A percentile compares a stretch with the other conserved stretches of the same genome.
Conservation (phyloP, 2,888 invertebrate genomes). For the Melolontha melolontha region DNA sequence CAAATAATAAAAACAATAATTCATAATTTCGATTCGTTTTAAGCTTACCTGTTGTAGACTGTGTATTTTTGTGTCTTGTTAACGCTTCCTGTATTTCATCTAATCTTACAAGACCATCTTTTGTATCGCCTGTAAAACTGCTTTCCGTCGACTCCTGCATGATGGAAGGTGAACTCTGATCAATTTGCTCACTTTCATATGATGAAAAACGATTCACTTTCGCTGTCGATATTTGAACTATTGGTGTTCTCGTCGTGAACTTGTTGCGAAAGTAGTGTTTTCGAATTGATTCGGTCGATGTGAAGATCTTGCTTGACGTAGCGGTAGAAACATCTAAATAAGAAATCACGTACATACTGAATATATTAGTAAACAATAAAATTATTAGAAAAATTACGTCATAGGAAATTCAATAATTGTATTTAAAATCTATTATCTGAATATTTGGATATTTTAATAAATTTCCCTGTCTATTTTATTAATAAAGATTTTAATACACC, state of each 20-base stretch:
- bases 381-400: too few relatives aligned
- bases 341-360: not conserved
- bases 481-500: too few relatives aligned
- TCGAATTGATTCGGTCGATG: conserved; percentile 50
- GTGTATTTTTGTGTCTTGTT: conserved; percentile 13
- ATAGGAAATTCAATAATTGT: too few relatives aligned
- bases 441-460: too few relatives aligned
- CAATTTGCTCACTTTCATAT: conserved; percentile 40
- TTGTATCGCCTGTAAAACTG: not conserved
- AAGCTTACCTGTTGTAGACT: conserved; percentile 30
- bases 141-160: conserved; percentile 56
- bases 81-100: conserved; percentile 30
- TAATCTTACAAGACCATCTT: conserved; percentile 17
- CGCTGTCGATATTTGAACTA: conserved; percentile 45
- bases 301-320: conserved; percentile 43
- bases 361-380: too few relatives aligned
- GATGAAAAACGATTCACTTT: conserved; percentile 37
- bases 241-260: conserved; percentile 41
- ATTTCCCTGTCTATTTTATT: too few relatives aligned
- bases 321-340: conserved; percentile 38
- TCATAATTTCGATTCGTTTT: not conserved
- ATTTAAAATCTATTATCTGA: too few relatives aligned
- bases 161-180: conserved; percentile 57
- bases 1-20: too few relatives aligned
- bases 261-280: conserved; percentile 51